These are phyloP conservation scores for Tretioscincus oriximinensis DNA, from an alignment of 2,113 vertebrate species.

Conservation along the genomic window DNA sequence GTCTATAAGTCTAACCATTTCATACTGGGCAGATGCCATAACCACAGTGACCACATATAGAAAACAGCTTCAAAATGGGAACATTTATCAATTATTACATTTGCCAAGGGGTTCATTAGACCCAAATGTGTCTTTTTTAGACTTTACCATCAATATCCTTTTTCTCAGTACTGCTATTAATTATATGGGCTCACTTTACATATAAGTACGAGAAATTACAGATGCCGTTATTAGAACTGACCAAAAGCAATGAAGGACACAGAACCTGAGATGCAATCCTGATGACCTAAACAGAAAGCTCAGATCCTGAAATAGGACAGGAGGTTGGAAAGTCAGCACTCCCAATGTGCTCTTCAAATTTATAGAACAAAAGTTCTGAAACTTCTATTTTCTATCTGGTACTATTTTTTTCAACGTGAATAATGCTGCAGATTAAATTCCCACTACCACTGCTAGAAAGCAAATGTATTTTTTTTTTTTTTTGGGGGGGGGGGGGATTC, in stretches of 20 bases:
- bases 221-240: neutral
- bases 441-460: no score
- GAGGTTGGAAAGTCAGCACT: no score
- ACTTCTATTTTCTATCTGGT: no score
- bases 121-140: neutral
- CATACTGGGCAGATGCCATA: slow-evolving; percentile 39
- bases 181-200: neutral
- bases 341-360: no score
- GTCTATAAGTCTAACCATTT: slow-evolving; percentile 38
- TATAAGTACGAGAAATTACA: neutral
- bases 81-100: neutral
- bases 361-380: no score
- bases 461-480: no score
- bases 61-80: slow-evolving; percentile 26
- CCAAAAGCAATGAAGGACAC: neutral
- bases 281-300: no score
- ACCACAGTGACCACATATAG: slow-evolving; percentile 49
- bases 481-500: no score
- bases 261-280: neutral
- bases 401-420: no score
- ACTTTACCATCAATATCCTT: neutral
- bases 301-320: no score
- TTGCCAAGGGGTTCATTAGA: neutral
- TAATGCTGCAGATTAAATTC: no score
- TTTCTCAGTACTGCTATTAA: neutral